Conservation (phyloP, 1,140 invertebrate species). For the Zaprionus capensis region DNA sequence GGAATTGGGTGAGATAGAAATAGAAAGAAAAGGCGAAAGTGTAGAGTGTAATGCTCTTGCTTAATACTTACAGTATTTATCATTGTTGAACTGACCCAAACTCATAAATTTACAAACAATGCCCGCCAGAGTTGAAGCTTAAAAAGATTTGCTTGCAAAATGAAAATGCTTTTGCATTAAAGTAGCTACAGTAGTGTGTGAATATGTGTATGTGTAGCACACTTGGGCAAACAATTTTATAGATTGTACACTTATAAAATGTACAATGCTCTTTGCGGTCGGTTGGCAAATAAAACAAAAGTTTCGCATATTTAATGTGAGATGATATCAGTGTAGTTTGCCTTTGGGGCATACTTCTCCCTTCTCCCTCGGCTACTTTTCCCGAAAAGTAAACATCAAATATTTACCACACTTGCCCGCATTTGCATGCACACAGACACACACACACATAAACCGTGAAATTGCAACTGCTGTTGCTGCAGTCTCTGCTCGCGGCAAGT, state of each 20-base stretch:
- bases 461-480: constrained; percentile 25
- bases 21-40: not conserved
- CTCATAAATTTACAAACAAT: constrained; percentile 59
- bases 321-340: constrained; percentile 16
- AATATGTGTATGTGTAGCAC: constrained; percentile 2
- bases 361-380: not conserved
- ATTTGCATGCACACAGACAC: constrained; percentile 41
- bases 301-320: constrained; percentile 47
- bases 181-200: constrained; percentile 5
- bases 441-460: constrained; percentile 8
- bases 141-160: constrained; percentile 25
- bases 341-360: not conserved
- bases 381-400: constrained; percentile 39
- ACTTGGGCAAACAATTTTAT: constrained; percentile 36
- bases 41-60: constrained; percentile 35
- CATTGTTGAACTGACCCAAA: constrained; percentile 59
- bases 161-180: constrained; percentile 23
- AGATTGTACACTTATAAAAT: constrained; percentile 44
- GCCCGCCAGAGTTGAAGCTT: constrained; percentile 2
- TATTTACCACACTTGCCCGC: constrained; percentile 50
- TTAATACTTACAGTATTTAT: constrained; percentile 59
- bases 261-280: constrained; percentile 38
- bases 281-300: constrained; percentile 49
- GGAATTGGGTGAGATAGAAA: not conserved
- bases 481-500: not conserved